These are phyloP conservation scores for Neoaliturus tenellus DNA, from an alignment of 2,888 invertebrate species.

Conservation along the genomic window DNA sequence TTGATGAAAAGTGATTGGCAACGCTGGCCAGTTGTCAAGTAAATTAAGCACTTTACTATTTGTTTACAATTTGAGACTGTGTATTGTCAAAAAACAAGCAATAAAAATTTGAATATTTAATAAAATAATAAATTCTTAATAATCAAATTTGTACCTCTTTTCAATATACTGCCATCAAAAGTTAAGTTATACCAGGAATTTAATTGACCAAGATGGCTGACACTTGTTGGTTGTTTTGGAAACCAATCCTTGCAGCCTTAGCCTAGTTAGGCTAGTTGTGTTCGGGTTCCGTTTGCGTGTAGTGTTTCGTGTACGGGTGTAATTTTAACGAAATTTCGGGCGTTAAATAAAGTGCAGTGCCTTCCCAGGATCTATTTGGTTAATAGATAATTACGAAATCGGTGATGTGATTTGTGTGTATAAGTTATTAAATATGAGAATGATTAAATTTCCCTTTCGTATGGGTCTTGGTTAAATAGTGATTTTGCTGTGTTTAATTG, in stretches of 20 bases:
- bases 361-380: slow-evolving; percentile 58
- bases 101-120: background rate
- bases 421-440: background rate
- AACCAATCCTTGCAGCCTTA: slow-evolving; percentile 45
- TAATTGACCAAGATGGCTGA: slow-evolving; percentile 72
- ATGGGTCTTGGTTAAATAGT: background rate
- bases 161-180: background rate
- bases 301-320: slow-evolving; percentile 10
- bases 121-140: background rate
- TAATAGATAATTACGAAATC: slow-evolving; percentile 56
- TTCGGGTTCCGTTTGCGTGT: slow-evolving; percentile 55
- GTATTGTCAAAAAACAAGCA: too few species aligned
- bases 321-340: too few species aligned
- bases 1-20: too few species aligned
- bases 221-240: slow-evolving; percentile 72
- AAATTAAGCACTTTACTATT: too few species aligned
- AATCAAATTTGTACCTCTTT: too few species aligned
- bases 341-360: slow-evolving; percentile 43
- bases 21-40: too few species aligned
- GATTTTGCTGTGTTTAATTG: background rate
- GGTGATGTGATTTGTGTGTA: background rate
- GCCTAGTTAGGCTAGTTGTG: slow-evolving; percentile 52
- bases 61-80: too few species aligned
- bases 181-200: background rate
- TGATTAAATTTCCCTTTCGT: background rate